Evolutionary conservation across 2,888 invertebrate species (phyloP).

Genomic region (Ormyrus rosae): DNA sequence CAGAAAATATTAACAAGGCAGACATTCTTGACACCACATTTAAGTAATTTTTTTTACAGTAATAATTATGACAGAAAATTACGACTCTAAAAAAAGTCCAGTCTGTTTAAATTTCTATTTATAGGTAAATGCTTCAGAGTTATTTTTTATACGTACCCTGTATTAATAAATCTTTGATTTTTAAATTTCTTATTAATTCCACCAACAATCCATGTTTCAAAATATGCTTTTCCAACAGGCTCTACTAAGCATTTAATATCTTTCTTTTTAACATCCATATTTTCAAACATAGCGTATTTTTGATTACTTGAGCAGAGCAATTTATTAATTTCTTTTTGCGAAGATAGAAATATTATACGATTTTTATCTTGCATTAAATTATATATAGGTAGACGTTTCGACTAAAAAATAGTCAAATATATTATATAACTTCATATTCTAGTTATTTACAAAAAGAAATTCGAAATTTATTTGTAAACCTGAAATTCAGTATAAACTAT

Average conservation of each 20-base stretch:
- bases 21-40: too few relatives aligned
- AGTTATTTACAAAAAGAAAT: too few relatives aligned
- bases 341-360: conserved; percentile 9
- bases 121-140: too few relatives aligned
- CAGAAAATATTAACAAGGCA: too few relatives aligned
- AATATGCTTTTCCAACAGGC: conserved; percentile 33
- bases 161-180: too few relatives aligned
- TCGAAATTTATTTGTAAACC: background rate
- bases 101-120: too few relatives aligned
- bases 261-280: conserved; percentile 47
- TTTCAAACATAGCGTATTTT: conserved; percentile 39
- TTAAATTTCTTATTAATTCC: conserved; percentile 50
- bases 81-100: too few relatives aligned
- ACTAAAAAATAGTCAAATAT: background rate
- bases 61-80: too few relatives aligned
- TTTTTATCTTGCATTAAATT: background rate
- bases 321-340: conserved; percentile 45
- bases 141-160: too few relatives aligned
- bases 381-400: background rate
- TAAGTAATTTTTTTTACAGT: too few relatives aligned
- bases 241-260: conserved; percentile 53
- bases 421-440: too few relatives aligned
- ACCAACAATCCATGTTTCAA: conserved; percentile 45
- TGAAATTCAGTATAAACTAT: conserved; percentile 13
- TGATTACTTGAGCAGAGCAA: conserved; percentile 34